These are phyloP conservation scores for Orthosia cruda DNA, from an alignment of 2,888 invertebrate genomes.

Conservation along the genomic window DNA sequence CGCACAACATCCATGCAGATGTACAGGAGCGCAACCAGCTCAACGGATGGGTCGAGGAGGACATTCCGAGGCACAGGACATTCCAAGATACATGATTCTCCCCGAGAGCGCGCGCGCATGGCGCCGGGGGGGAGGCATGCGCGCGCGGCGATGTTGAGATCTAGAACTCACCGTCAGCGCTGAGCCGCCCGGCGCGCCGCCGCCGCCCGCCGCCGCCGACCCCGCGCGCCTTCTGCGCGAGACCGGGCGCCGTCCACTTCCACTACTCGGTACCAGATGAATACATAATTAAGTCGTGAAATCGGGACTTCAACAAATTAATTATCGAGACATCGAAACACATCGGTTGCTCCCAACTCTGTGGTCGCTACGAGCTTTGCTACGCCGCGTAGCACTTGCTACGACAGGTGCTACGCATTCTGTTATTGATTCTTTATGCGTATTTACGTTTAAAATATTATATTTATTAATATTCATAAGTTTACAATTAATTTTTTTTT, in stretches of 20 bases:
- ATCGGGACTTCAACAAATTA: slow-evolving; percentile 66
- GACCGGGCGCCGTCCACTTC: slow-evolving; percentile 72
- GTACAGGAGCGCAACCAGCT: slow-evolving; percentile 87
- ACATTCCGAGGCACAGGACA: slow-evolving; percentile 93
- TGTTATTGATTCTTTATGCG: neutral
- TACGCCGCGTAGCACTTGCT: slow-evolving; percentile 58
- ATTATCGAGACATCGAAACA: slow-evolving; percentile 61
- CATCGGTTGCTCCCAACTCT: slow-evolving; percentile 7
- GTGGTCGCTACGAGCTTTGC: slow-evolving; percentile 46
- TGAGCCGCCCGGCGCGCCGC: slow-evolving; percentile 69
- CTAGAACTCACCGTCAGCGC: slow-evolving; percentile 90
- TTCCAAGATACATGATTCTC: slow-evolving; percentile 92
- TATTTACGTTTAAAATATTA: neutral
- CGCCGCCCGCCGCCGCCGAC: slow-evolving; percentile 53
- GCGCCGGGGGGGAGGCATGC: slow-evolving; percentile 76
- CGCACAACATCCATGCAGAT: slow-evolving; percentile 89
- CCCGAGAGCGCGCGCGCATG: slow-evolving; percentile 89
- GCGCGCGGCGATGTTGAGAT: slow-evolving; percentile 92
- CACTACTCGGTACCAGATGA: slow-evolving; percentile 83
- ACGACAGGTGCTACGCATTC: slow-evolving; percentile 46
- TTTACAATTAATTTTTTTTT: too few relatives aligned
- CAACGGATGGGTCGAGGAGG: slow-evolving; percentile 90
- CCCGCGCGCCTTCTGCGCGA: slow-evolving; percentile 35
- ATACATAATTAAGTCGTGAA: slow-evolving; percentile 72
- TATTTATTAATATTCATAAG: too few relatives aligned